Conservation (phyloP, 2,888 invertebrate species). For the Mongoloraphidia duomilia region DNA sequence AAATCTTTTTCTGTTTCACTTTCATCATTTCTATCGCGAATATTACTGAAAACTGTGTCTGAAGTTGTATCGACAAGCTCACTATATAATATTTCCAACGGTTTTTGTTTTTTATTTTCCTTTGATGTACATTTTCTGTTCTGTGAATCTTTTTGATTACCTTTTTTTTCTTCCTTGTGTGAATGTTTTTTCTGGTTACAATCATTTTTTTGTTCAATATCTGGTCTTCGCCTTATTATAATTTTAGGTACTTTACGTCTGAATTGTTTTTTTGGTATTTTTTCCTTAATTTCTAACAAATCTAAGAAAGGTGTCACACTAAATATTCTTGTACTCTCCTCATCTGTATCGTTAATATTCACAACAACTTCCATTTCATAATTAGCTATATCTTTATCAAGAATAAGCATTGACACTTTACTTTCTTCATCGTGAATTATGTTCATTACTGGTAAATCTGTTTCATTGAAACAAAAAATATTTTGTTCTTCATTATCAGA, state of each 20-base stretch:
- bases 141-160: too few species aligned
- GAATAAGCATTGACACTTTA: too few species aligned
- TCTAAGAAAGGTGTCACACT: slow-evolving; percentile 16
- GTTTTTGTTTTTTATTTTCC: background rate
- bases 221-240: background rate
- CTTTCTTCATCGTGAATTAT: too few species aligned
- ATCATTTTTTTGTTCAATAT: background rate
- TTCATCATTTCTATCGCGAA: background rate
- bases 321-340: slow-evolving; percentile 17
- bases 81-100: background rate
- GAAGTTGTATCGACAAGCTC: background rate
- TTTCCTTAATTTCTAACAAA: slow-evolving; percentile 16
- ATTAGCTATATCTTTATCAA: too few species aligned
- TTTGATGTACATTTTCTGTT: too few species aligned
- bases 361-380: too few species aligned
- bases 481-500: too few species aligned
- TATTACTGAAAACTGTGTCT: background rate
- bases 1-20: background rate
- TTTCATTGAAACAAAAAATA: too few species aligned
- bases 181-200: background rate
- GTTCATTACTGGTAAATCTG: too few species aligned
- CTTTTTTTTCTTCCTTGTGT: too few species aligned
- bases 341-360: slow-evolving; percentile 16
- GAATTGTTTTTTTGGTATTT: background rate
- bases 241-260: background rate